phyloP scores from a whole-genome alignment of 2,888 invertebrate genomes.

The Acrobasis repandana region DNA sequence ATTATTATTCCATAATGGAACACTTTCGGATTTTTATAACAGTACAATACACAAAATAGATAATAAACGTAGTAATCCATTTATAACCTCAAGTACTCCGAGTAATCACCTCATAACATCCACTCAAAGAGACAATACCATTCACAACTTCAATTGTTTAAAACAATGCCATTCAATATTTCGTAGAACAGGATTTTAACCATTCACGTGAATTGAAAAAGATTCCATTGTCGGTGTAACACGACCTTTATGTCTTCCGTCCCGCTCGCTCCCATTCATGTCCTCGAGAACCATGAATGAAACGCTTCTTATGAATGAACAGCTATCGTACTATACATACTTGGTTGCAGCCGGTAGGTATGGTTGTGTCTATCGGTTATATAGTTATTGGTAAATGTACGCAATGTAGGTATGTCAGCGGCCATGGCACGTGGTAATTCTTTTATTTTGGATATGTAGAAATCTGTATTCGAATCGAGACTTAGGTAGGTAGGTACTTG shows the following conservation, averaged over 20 bases:
- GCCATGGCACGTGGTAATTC: slow-evolving; percentile 67
- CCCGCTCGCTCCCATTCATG: slow-evolving; percentile 79
- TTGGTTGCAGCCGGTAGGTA: slow-evolving; percentile 53
- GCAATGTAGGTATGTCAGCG: slow-evolving; percentile 42
- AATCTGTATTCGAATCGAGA: background rate
- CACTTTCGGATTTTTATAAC: background rate
- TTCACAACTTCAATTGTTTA: slow-evolving; percentile 61
- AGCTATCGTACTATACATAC: slow-evolving; percentile 77
- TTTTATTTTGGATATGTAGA: slow-evolving; percentile 47
- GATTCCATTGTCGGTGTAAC: slow-evolving; percentile 72
- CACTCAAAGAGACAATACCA: slow-evolving; percentile 54
- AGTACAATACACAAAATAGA: background rate
- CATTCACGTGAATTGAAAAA: slow-evolving; percentile 61
- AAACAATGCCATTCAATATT: slow-evolving; percentile 63
- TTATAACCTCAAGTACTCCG: slow-evolving; percentile 20
- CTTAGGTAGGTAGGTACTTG: no score
- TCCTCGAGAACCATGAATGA: slow-evolving; percentile 74
- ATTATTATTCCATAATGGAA: background rate
- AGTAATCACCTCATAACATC: slow-evolving; percentile 34
- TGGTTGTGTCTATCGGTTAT: slow-evolving; percentile 58
- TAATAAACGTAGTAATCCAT: slow-evolving; percentile 17
- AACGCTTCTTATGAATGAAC: slow-evolving; percentile 82
- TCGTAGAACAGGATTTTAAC: slow-evolving; percentile 68
- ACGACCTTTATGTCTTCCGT: slow-evolving; percentile 65
- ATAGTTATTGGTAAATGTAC: slow-evolving; percentile 48